phyloP scores from a whole-genome alignment of 2,888 invertebrate species.

The Lasioglossum leucozonium region DNA sequence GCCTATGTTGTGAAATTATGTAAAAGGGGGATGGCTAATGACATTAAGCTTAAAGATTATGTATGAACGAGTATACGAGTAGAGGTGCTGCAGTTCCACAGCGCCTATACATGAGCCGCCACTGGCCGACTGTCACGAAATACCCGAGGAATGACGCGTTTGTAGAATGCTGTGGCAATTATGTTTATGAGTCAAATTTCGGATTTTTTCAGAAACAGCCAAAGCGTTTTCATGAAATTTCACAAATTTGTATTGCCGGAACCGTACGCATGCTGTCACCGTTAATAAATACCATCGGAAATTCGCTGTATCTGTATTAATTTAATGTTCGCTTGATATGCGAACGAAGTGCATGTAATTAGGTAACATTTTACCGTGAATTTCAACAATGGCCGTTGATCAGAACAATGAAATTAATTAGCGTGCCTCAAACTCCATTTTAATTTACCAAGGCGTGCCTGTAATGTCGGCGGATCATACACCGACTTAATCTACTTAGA shows the following conservation, averaged over 20 bases:
- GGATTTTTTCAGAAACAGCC: not conserved
- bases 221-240: not conserved
- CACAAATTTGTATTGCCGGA: too few species aligned
- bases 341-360: not conserved
- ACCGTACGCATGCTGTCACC: too few species aligned
- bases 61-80: too few species aligned
- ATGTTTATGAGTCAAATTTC: too few species aligned
- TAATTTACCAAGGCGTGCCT: not conserved
- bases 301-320: not conserved
- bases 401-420: not conserved
- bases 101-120: too few species aligned
- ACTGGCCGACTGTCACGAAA: not conserved
- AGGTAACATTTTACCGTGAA: not conserved
- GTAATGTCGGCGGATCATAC: not conserved
- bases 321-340: not conserved
- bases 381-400: not conserved
- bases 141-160: not conserved
- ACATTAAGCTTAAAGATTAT: too few species aligned
- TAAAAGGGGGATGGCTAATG: too few species aligned
- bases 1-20: too few species aligned
- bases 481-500: constrained; percentile 7
- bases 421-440: not conserved
- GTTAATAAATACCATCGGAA: not conserved
- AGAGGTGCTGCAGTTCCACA: too few species aligned
- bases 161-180: too few species aligned